Base-by-base conservation (phyloP, 2,113 vertebrate species). In the Gorsachius goisagi region DNA sequence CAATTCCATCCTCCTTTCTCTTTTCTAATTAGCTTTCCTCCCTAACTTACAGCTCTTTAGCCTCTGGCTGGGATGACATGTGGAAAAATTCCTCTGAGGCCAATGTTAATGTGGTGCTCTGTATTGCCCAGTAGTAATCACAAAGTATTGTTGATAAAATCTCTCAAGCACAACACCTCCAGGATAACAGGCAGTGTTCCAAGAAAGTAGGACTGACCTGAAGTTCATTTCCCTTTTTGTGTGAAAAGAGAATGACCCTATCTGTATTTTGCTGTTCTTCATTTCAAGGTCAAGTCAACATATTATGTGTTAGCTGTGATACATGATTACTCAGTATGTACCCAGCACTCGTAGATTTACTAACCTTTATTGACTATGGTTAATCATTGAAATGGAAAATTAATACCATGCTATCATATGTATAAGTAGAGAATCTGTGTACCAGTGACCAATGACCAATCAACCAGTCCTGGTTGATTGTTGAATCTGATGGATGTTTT, bases 21-120 rank as follows among this genome's bases (percentile, higher is more conserved):
- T 94, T 96, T 95, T 97, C 93, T 97, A 97, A 97, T 98, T 98
- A 98, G 50, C 71, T 96, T 77, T 95, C 50, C 35, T 94, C 82
- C 55, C 85, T 85, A 96, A 79, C 69, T 91, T 95, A 91, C 20
- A 95, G 58, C 27, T 97, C 55, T 87, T 94, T 93, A 96, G 93
- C 95, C 91, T 16, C 94, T 14, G 93, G 90, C 86, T 90, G 85
- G 17, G 86, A 84, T 77, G 89, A 75, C 64, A 64, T 63, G 45
- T n/a, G 69, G 45, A 96, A 93, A 49, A 77, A 95, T 87, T 97
- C 97, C 96, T 94, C 44, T 58, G 97, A 97, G 97, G 89, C 64
- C 59, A 90, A 47, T 83, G 18, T 79, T 92, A 91, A 85, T 56
- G 24, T 47, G 52, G 69, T 89, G 96, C 82, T 95, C 52, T 9